phyloP scores from a whole-genome alignment of 2,797 vertebrate genomes.

The Pangasius mekongensis region DNA sequence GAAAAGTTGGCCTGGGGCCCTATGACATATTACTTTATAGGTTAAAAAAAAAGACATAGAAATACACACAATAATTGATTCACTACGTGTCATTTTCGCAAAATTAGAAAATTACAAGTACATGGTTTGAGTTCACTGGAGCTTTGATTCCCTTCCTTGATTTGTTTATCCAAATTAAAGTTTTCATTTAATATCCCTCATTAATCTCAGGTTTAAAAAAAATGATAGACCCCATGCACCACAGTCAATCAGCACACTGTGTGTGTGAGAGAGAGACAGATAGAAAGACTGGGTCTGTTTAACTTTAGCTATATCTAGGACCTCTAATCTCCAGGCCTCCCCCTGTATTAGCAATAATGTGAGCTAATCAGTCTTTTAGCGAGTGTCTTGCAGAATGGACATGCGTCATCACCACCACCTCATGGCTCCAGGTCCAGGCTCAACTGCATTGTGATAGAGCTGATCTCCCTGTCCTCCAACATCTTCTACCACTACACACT shows the following conservation, averaged over 20 bases:
- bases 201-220: constrained; percentile 40
- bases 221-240: not conserved
- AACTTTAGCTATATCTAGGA: constrained; percentile 40
- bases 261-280: constrained; percentile 20
- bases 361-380: constrained; percentile 62
- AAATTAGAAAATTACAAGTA: not conserved
- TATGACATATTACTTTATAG: not conserved
- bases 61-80: not conserved
- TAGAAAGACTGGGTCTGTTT: constrained; percentile 23
- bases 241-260: not conserved
- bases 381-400: constrained; percentile 63
- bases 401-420: constrained; percentile 66
- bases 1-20: constrained; percentile 13
- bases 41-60: not conserved
- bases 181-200: constrained; percentile 29
- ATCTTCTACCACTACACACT: constrained; percentile 31
- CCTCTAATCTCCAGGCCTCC: constrained; percentile 45
- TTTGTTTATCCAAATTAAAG: constrained; percentile 24
- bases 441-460: constrained; percentile 67
- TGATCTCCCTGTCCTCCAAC: constrained; percentile 40
- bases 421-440: constrained; percentile 70
- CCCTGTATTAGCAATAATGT: constrained; percentile 47
- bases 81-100: no score
- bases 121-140: constrained; percentile 12
- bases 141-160: constrained; percentile 2